A percentile compares a stretch with the other conserved stretches of the same genome.
Conservation (phyloP, 2,113 vertebrate genomes). For the Crotalus helleri region DNA sequence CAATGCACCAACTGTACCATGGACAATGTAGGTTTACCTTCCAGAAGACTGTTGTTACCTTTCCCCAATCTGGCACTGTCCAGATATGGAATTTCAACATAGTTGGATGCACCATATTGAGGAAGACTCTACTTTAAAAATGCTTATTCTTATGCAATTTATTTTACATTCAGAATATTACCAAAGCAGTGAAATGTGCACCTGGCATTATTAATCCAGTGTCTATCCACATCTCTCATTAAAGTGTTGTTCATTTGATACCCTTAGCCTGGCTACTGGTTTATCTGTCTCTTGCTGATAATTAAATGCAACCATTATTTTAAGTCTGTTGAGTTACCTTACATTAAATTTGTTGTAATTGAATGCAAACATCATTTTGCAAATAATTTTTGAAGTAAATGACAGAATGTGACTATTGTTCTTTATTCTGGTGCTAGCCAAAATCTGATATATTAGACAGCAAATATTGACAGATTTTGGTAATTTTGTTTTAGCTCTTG, state of each 20-base stretch:
- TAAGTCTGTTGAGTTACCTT: not conserved
- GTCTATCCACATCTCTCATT: not conserved
- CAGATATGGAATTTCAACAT: not conserved
- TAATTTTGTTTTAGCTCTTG: not conserved
- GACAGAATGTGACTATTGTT: not conserved
- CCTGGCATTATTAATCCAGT: not conserved
- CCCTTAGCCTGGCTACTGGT: not conserved
- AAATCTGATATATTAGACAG: not conserved
- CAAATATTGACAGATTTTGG: not conserved
- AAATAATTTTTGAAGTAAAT: not conserved
- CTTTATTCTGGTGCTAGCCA: slow-evolving; percentile 6
- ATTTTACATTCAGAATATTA: not conserved
- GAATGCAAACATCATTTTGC: slow-evolving; percentile 1
- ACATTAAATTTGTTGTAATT: not conserved
- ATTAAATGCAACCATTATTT: not conserved
- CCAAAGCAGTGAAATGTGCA: not conserved
- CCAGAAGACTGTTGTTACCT: not conserved
- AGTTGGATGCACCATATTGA: not conserved
- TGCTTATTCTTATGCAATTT: not conserved
- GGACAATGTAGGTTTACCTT: not conserved
- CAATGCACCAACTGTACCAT: no score
- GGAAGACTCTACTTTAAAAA: not conserved
- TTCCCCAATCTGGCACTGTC: not conserved
- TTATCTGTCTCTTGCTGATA: slow-evolving; percentile 31
- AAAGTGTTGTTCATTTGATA: not conserved